A percentile compares a stretch with the other conserved stretches of the same genome.
Evolutionary conservation across 92 coral and sea anemone genomes (phyloP).

Genomic region (Scolanthus callimorphus): DNA sequence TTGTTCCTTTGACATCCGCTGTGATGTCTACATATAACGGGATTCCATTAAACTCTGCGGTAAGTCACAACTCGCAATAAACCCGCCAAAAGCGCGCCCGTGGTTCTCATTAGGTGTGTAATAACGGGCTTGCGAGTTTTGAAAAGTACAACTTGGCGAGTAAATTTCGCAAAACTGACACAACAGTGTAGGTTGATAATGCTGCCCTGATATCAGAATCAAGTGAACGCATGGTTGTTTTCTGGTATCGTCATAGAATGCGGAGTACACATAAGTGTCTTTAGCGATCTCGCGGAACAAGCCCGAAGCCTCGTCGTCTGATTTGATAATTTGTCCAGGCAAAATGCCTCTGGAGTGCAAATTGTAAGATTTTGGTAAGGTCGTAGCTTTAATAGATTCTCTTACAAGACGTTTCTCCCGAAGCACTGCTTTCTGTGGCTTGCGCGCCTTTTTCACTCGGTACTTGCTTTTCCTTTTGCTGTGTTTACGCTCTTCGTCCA

Average conservation of each 20-base stretch:
- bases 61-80: slow-evolving; percentile 40
- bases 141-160: slow-evolving; percentile 4
- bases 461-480: too few relatives aligned
- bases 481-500: too few relatives aligned
- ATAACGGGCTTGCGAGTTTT: slow-evolving; percentile 3
- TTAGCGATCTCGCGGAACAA: slow-evolving; percentile 3
- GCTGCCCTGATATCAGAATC: slow-evolving; percentile 21
- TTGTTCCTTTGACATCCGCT: slow-evolving; percentile 1
- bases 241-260: not conserved
- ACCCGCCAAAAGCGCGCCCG: slow-evolving; percentile 40
- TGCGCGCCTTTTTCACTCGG: too few relatives aligned
- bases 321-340: too few relatives aligned
- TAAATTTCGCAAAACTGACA: slow-evolving; percentile 19
- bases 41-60: slow-evolving; percentile 16
- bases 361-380: too few relatives aligned
- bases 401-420: too few relatives aligned
- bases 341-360: too few relatives aligned
- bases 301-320: slow-evolving; percentile 8
- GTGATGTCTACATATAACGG: slow-evolving; percentile 33
- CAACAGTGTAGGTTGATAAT: slow-evolving; percentile 16
- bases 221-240: not conserved
- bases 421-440: too few relatives aligned
- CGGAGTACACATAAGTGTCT: slow-evolving; percentile 31
- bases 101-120: slow-evolving; percentile 34
- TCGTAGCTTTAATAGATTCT: too few relatives aligned